Percentiles rank a stretch among this genome's conserved stretches.
Conservation (phyloP, 2,888 invertebrate species). For the Spatulosminthurus flaviceps region DNA sequence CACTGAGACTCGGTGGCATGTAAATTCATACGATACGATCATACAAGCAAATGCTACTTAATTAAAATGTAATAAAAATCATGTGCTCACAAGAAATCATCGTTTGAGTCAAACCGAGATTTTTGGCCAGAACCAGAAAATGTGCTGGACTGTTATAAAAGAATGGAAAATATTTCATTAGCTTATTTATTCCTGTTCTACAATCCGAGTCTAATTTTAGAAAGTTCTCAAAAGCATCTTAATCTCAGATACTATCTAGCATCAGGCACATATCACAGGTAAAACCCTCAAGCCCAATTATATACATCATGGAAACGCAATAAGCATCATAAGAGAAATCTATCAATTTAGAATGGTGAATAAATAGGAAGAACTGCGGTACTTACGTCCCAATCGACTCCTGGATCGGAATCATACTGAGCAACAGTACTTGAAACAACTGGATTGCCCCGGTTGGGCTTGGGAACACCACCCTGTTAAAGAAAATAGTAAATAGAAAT, state of each 20-base stretch:
- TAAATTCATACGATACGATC: too few species aligned
- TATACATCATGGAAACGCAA: slow-evolving; percentile 52
- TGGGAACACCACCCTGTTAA: slow-evolving; percentile 46
- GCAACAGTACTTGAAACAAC: slow-evolving; percentile 35
- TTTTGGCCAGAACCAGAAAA: slow-evolving; percentile 33
- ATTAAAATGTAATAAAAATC: background rate
- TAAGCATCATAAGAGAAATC: background rate
- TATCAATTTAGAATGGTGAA: background rate
- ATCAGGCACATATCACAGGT: slow-evolving; percentile 53
- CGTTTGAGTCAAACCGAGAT: slow-evolving; percentile 37
- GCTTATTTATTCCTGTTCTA: background rate
- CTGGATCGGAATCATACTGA: slow-evolving; percentile 51
- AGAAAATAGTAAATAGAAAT: background rate
- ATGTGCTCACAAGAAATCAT: slow-evolving; percentile 44
- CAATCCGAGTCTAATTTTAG: background rate
- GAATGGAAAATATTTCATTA: slow-evolving; percentile 6
- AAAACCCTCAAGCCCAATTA: slow-evolving; percentile 49
- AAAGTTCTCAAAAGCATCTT: background rate
- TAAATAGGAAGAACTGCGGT: background rate
- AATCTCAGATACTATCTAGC: slow-evolving; percentile 61
- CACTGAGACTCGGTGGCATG: too few species aligned
- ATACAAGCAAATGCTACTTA: too few species aligned
- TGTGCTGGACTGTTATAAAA: slow-evolving; percentile 43
- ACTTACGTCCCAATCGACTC: slow-evolving; percentile 53
- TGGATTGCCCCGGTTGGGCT: slow-evolving; percentile 42